phyloP scores from a whole-genome alignment of 2,888 invertebrate species.

The Scotopteryx bipunctaria region DNA sequence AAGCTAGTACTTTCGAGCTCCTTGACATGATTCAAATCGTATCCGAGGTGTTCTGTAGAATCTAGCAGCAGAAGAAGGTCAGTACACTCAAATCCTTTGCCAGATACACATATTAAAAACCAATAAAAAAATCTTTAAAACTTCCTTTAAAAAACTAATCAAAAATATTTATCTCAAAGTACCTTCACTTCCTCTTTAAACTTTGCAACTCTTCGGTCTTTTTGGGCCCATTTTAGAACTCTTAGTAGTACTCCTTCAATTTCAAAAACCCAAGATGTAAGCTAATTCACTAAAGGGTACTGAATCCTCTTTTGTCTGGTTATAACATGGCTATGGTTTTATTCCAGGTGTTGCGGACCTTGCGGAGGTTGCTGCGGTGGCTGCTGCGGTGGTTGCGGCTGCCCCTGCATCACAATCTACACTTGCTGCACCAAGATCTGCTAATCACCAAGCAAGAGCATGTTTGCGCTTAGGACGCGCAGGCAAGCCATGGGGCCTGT shows the following conservation, averaged over 20 bases:
- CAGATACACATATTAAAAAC: conserved; percentile 51
- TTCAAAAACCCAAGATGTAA: conserved; percentile 48
- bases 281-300: too few relatives aligned
- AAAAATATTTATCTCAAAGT: conserved; percentile 19
- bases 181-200: not conserved
- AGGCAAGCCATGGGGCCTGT: conserved; percentile 24
- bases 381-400: conserved; percentile 52
- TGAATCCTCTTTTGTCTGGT: too few relatives aligned
- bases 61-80: conserved; percentile 24
- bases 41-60: conserved; percentile 52
- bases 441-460: conserved; percentile 35
- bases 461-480: conserved; percentile 10
- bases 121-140: conserved; percentile 45
- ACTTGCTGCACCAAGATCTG: conserved; percentile 78
- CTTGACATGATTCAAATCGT: conserved; percentile 44
- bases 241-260: conserved; percentile 35
- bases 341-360: conserved; percentile 60
- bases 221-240: conserved; percentile 20
- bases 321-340: not conserved
- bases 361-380: conserved; percentile 45
- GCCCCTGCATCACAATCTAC: conserved; percentile 71
- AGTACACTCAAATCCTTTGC: conserved; percentile 62
- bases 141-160: conserved; percentile 31
- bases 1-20: conserved; percentile 13
- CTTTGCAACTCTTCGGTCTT: conserved; percentile 25